A percentile compares a stretch with the other conserved stretches of the same genome.
Evolutionary conservation across 1,140 invertebrate species (phyloP).

Genomic region (Galendromus occidentalis): DNA sequence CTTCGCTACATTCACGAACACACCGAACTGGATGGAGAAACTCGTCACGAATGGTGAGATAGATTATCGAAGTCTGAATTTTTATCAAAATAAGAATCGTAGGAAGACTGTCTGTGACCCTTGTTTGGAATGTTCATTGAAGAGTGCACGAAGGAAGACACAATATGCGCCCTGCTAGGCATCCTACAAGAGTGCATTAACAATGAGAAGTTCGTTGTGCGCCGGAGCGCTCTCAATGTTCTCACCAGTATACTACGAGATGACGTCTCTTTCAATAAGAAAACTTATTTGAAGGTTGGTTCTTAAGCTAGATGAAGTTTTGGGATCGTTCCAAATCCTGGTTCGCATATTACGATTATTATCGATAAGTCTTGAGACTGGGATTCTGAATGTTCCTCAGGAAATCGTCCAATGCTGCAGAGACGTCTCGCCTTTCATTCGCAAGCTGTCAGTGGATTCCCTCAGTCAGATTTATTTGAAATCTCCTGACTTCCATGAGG

Average conservation of each 20-base stretch:
- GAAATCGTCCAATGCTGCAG: background rate
- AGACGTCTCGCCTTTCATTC: background rate
- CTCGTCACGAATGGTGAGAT: background rate
- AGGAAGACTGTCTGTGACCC: too few relatives aligned
- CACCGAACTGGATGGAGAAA: constrained; percentile 5
- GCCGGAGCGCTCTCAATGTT: background rate
- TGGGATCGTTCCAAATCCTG: background rate
- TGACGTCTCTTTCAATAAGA: background rate
- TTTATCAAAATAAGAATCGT: too few relatives aligned
- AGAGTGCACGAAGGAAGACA: background rate
- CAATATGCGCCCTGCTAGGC: background rate
- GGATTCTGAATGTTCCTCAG: too few relatives aligned
- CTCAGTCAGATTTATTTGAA: background rate
- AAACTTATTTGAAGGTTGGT: background rate
- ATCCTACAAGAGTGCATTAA: constrained; percentile 3
- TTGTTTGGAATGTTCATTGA: too few relatives aligned
- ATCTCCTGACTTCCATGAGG: background rate
- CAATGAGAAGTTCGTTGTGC: background rate
- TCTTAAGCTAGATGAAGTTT: background rate
- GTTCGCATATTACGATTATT: too few relatives aligned
- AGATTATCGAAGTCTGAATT: too few relatives aligned
- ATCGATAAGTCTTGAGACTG: too few relatives aligned
- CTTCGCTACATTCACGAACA: background rate
- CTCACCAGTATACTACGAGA: background rate
- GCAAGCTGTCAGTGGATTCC: background rate